Evolutionary conservation across 1,140 invertebrate genomes (phyloP), one percentile per base, ranked within the genome.

Genomic region (Calycopis cecrops): DNA sequence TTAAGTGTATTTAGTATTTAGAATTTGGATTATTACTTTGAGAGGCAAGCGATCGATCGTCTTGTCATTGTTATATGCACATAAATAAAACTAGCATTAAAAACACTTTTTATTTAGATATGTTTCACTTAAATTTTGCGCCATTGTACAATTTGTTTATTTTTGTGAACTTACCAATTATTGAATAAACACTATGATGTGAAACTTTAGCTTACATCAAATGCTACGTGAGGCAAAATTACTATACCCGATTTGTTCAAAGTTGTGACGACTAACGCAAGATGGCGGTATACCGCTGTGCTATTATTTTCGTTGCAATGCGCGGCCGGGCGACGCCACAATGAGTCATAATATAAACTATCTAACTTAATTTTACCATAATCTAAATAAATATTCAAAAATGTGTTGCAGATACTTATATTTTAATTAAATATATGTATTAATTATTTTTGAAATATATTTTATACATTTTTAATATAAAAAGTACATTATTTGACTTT

Each of bases 221-320:
- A 44, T 33, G 16, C 28, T 42, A 12, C 52, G 38, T 17, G n/a
- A 53, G 42, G 33, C 65, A 73, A 77, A 75, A 76, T 77, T 79
- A 71, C 71, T 74, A 49, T 65, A 82, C 71, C 57, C 63, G 74
- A 76, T 68, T 69, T 60, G 63, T 67, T 71, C 64, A 62, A 67
- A 83, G 70, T 84, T 86, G 80, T 77, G 73, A 79, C 55, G 55
- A 59, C 14, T 57, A 49, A 71, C 78, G 78, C 66, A 84, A 86
- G 83, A 86, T 86, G 83, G 82, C 82, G 80, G 77, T 80, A 70
- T 76, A 69, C 55, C 14, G 35, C 21, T 52, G 49, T 51, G 38
- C 52, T 53, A 53, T 53, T 53, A 44, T 44, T 28, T 38, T 21
- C 40, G 28, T 48, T 33, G 52, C 47, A 48, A 48, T 48, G 57